Base-by-base conservation (phyloP, 2,797 vertebrate genomes). In the Schizopygopsis pylzovi region DNA sequence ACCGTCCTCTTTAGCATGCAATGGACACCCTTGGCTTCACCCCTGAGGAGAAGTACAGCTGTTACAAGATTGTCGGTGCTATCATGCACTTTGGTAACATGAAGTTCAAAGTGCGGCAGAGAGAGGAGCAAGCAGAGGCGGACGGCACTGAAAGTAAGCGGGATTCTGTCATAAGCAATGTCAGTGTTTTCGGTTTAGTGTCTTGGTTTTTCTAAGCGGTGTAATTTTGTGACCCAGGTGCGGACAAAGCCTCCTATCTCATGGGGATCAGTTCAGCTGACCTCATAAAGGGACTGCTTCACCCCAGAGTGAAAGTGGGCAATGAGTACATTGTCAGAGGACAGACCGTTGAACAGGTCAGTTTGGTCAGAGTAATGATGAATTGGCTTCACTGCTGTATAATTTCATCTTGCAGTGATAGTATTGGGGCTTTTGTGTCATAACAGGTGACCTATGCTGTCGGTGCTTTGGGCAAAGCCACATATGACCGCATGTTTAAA, bases 21-120 rank as follows among this genome's bases (percentile, higher is more conserved):
- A 98, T 99, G 97, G 98, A 98, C 91, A 98, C 97, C 61, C 91
- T 99, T 92, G 97, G 97, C 84, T 99, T 99, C 95, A 96, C 95
- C 0, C 83, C 90, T 0, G 97, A 99, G 1, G 97, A 98, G 92
- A 99, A 98, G 88, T 96, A 96, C 0, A 96, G 96, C 92, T 98
- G 94, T 92, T 99, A 98, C 79, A 99, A 98, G 94, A 96, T 97
- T 7, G 97, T 98, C 15, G 98, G 98, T 0, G 97, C 97, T 87
- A 97, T 99, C 89, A 97, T 99, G 96, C 98, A 99, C 92, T 99
- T 98, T 0, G 98, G 98, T n/a, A 99, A 99, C 95, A 98, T 98
- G 98, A 98, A 96, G 93, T 98, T 99, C 92, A 99, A 99, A 94
- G 97, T 97, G 85, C 97, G 95, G 87, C 97, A 96, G 92, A 91